Evolutionary conservation across 2,888 invertebrate species (phyloP), one percentile per base, ranked within the genome.

Genomic region (Notodonta ziczac): DNA sequence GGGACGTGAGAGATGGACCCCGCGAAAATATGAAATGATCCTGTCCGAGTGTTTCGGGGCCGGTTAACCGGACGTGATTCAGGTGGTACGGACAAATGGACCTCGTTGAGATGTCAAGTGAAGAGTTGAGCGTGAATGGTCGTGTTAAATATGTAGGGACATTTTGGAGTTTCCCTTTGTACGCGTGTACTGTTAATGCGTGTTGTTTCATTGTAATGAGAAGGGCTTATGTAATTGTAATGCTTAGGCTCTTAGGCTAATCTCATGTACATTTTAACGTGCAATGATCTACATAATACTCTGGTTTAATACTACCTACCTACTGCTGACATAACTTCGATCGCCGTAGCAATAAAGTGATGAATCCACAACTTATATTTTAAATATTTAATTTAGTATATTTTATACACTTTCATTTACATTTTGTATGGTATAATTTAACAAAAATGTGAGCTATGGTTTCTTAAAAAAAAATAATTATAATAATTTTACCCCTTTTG

Each of bases 11-110:
- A 88, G 88, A 89, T 88, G 88, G 85, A 88, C 85, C 69, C 82
- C 78, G 84, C 77, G 86, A 87, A 90, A 91, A 89, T 91, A 91
- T 91, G 90, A 89, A 89, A 90, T 88, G 90, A 85, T 87, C 85
- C 84, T 85, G 87, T 83, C 87, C 80, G 62, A 61, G 80, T 78
- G 79, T 77, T 70, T 78, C 75, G 76, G 80, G 80, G 67, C 70
- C 76, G 70, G 77, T 79, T 77, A 74, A 67, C 72, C 70, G 65
- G 63, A 56, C 44, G 75, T 69, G 75, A 75, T 74, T 73, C 73
- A 74, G 70, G 73, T 80, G 77, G 58, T 60, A 60, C 72, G 69
- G 82, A 86, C 81, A 86, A 84, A 85, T 84, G 79, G 74, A 74
- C 70, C 67, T 70, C 75, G 76, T 74, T 64, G 73, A 73, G 65